Percentiles rank a stretch among this genome's conserved stretches.
These are phyloP conservation scores for Steatornis caripensis DNA, from an alignment of 2,113 vertebrate species.

Conservation along the genomic window DNA sequence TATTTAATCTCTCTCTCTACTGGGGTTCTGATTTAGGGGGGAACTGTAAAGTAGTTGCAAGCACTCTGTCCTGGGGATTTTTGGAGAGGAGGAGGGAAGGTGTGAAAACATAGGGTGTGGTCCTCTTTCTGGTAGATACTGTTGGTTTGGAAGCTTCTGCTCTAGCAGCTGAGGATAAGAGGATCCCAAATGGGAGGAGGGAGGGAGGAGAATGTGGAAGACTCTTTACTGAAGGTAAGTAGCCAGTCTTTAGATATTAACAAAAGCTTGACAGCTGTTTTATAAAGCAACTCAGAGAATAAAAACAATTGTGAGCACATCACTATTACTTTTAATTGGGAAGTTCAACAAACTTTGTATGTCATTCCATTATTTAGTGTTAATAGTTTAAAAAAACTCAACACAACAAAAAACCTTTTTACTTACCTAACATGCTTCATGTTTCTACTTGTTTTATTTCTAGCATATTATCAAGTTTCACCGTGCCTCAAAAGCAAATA, in stretches of 20 bases:
- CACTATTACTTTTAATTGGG: not conserved
- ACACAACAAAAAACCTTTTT: not conserved
- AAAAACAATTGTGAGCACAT: not conserved
- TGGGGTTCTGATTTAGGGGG: not conserved
- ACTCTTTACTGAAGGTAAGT: conserved; percentile 30
- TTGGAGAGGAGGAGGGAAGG: not conserved
- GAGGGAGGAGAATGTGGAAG: not conserved
- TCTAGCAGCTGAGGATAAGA: not conserved
- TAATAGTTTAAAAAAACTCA: not conserved
- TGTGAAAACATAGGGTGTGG: not conserved
- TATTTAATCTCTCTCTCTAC: not conserved
- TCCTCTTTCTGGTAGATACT: not conserved
- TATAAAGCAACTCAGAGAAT: not conserved
- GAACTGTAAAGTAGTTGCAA: not conserved
- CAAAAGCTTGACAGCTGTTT: not conserved
- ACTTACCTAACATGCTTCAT: not conserved
- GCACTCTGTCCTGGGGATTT: not conserved
- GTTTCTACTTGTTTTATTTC: conserved; percentile 63
- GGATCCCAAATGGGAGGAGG: not conserved
- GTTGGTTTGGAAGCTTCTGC: not conserved
- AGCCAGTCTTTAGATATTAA: not conserved
- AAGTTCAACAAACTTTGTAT: not conserved
- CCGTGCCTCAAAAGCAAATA: conserved; percentile 87
- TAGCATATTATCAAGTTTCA: conserved; percentile 89
- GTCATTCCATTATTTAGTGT: conserved; percentile 41